phyloP scores from a whole-genome alignment of 2,797 vertebrate genomes.

The Poeciliopsis presidionis region DNA sequence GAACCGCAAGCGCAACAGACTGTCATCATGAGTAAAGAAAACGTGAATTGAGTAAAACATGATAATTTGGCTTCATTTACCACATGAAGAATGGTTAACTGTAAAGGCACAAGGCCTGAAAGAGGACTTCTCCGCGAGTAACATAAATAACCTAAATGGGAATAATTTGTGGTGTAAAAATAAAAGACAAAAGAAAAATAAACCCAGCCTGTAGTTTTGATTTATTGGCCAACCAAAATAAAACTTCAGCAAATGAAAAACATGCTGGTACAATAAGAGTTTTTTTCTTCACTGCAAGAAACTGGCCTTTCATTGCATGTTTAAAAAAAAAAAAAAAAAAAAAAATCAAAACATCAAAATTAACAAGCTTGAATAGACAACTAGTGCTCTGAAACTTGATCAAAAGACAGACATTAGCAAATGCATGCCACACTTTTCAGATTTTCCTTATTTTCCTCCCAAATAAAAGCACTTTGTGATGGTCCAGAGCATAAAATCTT shows the following conservation, averaged over 20 bases:
- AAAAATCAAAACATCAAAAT: neutral
- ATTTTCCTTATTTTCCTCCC: neutral
- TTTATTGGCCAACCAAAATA: constrained; percentile 20
- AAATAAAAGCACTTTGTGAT: neutral
- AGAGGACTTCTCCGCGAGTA: constrained; percentile 32
- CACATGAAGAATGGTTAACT: constrained; percentile 38
- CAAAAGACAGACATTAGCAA: neutral
- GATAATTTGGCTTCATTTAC: constrained; percentile 57
- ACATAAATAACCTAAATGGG: constrained; percentile 48
- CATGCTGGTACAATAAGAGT: neutral
- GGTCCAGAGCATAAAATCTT: neutral
- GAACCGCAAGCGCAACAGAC: constrained; percentile 59
- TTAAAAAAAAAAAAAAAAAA: neutral
- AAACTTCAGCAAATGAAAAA: constrained; percentile 20
- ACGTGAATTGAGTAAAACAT: constrained; percentile 48
- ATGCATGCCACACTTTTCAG: neutral
- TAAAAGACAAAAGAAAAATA: constrained; percentile 31
- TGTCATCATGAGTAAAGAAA: constrained; percentile 55
- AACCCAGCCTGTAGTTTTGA: constrained; percentile 26
- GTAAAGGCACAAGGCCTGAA: constrained; percentile 32
- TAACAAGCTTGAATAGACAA: neutral
- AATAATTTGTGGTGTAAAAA: constrained; percentile 50
- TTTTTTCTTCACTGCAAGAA: neutral
- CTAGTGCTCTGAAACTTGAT: neutral
- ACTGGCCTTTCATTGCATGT: neutral